Evolutionary conservation across 2,888 invertebrate species (phyloP).

Genomic region (Eupithecia tripunctaria): DNA sequence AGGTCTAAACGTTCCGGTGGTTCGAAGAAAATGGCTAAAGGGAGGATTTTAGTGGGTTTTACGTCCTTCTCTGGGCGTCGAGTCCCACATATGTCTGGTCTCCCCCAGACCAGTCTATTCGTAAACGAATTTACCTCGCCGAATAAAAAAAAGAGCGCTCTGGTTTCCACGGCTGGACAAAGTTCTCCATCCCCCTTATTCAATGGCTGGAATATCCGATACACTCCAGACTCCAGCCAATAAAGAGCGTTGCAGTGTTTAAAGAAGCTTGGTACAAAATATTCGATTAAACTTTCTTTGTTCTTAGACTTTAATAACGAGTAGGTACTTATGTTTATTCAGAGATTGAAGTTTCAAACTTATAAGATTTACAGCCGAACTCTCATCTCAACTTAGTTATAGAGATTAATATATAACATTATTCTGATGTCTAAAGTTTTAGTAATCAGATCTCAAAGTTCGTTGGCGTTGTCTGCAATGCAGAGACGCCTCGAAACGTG

Average conservation of each 20-base stretch:
- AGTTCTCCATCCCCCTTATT: neutral
- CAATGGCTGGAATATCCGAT: too few relatives aligned
- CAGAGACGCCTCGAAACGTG: slow-evolving; percentile 34
- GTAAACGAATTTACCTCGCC: too few relatives aligned
- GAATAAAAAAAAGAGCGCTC: too few relatives aligned
- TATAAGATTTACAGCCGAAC: neutral
- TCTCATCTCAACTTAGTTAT: neutral
- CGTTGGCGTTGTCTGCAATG: slow-evolving; percentile 38
- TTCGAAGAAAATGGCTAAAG: too few relatives aligned
- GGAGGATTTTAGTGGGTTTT: too few relatives aligned
- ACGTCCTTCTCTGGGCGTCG: too few relatives aligned
- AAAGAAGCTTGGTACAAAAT: neutral
- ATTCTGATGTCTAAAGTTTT: neutral
- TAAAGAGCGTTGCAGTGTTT: too few relatives aligned
- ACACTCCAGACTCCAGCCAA: neutral
- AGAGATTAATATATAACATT: too few relatives aligned
- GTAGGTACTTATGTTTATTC: neutral
- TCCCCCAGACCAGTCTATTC: too few relatives aligned
- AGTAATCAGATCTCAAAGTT: slow-evolving; percentile 6
- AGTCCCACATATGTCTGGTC: too few relatives aligned
- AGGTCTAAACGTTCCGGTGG: too few relatives aligned
- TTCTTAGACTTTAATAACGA: neutral
- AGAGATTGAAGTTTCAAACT: neutral
- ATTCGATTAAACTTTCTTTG: neutral
- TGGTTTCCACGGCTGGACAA: neutral